Conservation (phyloP, 1,140 invertebrate genomes). For the Latrodectus geometricus region DNA sequence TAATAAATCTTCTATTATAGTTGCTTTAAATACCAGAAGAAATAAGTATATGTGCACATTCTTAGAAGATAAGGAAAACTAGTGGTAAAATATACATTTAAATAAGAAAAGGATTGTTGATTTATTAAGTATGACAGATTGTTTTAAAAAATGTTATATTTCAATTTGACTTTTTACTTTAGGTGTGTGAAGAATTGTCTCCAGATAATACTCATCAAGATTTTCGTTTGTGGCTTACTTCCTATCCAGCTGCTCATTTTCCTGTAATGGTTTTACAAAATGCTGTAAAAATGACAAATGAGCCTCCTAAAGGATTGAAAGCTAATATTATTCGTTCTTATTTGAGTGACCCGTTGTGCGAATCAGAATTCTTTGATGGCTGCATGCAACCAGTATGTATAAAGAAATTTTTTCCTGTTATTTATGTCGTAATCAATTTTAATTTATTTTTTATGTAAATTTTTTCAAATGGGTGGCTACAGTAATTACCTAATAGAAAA, state of each 20-base stretch:
- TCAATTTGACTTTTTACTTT: too few species aligned
- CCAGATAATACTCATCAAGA: conserved; percentile 69
- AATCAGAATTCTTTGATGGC: conserved; percentile 88
- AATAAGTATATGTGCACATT: too few species aligned
- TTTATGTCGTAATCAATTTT: neutral
- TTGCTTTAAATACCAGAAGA: too few species aligned
- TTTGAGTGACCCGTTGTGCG: conserved; percentile 86
- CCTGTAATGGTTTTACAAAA: conserved; percentile 73
- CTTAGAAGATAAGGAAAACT: too few species aligned
- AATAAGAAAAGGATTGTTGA: too few species aligned
- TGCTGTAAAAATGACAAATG: conserved; percentile 74
- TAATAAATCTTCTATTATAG: too few species aligned
- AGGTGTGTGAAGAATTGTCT: conserved; percentile 70
- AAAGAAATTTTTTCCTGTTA: neutral
- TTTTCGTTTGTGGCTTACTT: conserved; percentile 74
- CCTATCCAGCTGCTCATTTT: conserved; percentile 72
- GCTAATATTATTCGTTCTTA: conserved; percentile 78
- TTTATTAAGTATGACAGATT: neutral
- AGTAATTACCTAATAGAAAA: too few species aligned
- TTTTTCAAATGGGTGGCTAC: too few species aligned
- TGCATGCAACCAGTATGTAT: conserved; percentile 77
- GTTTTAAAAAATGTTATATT: neutral
- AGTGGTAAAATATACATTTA: too few species aligned
- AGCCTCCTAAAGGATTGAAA: conserved; percentile 72
- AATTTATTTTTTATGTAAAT: neutral